Evolutionary conservation across 1,140 invertebrate genomes (phyloP).

Genomic region (Hyles vespertilio): DNA sequence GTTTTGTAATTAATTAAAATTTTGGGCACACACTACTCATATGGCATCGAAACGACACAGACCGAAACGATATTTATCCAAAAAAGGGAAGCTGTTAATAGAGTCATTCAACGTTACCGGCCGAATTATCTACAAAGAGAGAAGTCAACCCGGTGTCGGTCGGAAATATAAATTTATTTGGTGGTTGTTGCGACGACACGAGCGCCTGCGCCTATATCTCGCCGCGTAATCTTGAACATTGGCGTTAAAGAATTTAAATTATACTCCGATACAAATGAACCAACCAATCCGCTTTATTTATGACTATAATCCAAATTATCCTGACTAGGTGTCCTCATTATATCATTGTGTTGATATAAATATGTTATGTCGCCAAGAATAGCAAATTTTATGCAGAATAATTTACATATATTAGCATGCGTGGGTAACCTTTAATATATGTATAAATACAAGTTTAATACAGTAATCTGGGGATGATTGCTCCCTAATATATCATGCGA

Average conservation of each 20-base stretch:
- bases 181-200: constrained; percentile 67
- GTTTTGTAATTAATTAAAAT: not conserved
- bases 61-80: constrained; percentile 69
- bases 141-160: constrained; percentile 61
- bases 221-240: constrained; percentile 74
- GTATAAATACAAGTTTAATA: too few species aligned
- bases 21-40: constrained; percentile 40
- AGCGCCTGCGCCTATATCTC: constrained; percentile 69
- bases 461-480: constrained; percentile 17
- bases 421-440: too few species aligned
- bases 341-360: too few species aligned
- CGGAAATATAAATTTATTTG: constrained; percentile 75
- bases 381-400: too few species aligned
- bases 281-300: constrained; percentile 68
- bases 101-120: constrained; percentile 74
- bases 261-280: constrained; percentile 75
- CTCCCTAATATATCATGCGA: constrained; percentile 31
- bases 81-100: constrained; percentile 76
- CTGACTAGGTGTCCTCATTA: constrained; percentile 58
- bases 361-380: too few species aligned
- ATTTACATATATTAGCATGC: too few species aligned
- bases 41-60: constrained; percentile 39
- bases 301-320: constrained; percentile 73
- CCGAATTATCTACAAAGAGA: constrained; percentile 75
- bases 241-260: constrained; percentile 76